Percentiles rank a stretch among this genome's conserved stretches.
phyloP scores from a whole-genome alignment of 2,113 vertebrate species.

The Aspidoscelis tigris region DNA sequence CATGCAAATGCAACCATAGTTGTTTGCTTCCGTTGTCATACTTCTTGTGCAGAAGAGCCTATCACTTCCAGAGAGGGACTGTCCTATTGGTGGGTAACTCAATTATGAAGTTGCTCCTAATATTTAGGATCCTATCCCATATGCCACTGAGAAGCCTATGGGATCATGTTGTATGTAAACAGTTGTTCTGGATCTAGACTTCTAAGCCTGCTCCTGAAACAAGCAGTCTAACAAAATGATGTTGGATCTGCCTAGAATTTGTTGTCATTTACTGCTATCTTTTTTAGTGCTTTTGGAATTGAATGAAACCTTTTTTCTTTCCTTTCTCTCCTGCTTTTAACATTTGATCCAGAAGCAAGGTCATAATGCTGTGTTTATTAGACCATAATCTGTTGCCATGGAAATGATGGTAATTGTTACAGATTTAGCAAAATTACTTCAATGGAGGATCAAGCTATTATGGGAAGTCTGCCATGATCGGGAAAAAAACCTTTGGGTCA shows the following conservation, averaged over 20 bases:
- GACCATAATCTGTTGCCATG: conserved; percentile 24
- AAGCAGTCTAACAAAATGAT: conserved; percentile 47
- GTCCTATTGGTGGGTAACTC: not conserved
- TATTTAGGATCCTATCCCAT: not conserved
- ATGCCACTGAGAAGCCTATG: not conserved
- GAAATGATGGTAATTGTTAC: conserved; percentile 24
- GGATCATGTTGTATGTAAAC: not conserved
- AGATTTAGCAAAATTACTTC: conserved; percentile 50
- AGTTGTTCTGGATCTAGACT: not conserved
- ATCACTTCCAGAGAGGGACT: not conserved
- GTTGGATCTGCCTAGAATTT: conserved; percentile 40
- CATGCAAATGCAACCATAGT: too few relatives aligned
- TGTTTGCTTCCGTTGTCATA: not conserved
- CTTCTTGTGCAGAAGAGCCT: not conserved
- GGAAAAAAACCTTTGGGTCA: conserved; percentile 16
- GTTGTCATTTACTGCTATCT: conserved; percentile 40
- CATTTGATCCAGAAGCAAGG: conserved; percentile 30
- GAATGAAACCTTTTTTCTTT: not conserved
- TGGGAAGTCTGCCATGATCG: conserved; percentile 19
- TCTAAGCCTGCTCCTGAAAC: conserved; percentile 33
- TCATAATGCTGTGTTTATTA: conserved; percentile 39
- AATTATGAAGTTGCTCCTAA: not conserved
- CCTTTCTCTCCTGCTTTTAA: conserved; percentile 32
- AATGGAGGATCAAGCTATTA: conserved; percentile 34
- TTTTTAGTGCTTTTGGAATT: conserved; percentile 18